Percentiles rank a stretch among this genome's conserved stretches.
These are phyloP conservation scores for Sterrhoptilus dennistouni DNA, from an alignment of 2,113 vertebrate species.

Conservation along the genomic window DNA sequence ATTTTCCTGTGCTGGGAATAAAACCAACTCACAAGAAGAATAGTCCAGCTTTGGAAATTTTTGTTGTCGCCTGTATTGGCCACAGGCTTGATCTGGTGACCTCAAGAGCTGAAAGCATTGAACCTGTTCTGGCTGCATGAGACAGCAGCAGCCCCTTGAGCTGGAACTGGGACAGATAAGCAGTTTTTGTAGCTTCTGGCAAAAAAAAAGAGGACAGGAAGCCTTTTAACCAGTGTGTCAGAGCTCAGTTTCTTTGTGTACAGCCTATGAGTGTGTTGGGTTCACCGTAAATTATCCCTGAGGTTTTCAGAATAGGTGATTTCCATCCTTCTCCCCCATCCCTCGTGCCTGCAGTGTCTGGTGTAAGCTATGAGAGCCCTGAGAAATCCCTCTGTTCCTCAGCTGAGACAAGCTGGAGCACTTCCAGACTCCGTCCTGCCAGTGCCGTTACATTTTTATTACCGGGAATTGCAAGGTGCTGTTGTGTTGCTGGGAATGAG, in stretches of 20 bases:
- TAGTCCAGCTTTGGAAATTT: not conserved
- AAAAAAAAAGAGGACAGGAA: not conserved
- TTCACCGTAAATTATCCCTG: not conserved
- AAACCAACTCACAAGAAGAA: not conserved
- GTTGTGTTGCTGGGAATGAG: not conserved
- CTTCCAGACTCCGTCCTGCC: not conserved
- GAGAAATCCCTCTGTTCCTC: not conserved
- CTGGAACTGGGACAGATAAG: not conserved
- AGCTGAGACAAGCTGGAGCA: conserved; percentile 3
- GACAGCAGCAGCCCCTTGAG: not conserved
- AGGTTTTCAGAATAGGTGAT: not conserved
- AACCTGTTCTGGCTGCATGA: not conserved
- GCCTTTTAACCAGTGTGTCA: not conserved
- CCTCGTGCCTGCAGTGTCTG: not conserved
- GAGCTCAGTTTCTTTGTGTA: not conserved
- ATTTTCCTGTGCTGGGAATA: not conserved
- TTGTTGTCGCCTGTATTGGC: not conserved
- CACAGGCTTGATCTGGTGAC: not conserved
- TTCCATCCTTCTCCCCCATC: not conserved
- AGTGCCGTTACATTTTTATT: not conserved
- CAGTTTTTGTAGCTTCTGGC: not conserved
- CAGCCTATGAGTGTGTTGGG: not conserved
- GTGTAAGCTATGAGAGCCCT: not conserved
- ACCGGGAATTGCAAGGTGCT: not conserved
- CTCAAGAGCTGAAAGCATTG: not conserved